Evolutionary conservation across 2,888 invertebrate genomes (phyloP).

Genomic region (Leptopilina myrica): DNA sequence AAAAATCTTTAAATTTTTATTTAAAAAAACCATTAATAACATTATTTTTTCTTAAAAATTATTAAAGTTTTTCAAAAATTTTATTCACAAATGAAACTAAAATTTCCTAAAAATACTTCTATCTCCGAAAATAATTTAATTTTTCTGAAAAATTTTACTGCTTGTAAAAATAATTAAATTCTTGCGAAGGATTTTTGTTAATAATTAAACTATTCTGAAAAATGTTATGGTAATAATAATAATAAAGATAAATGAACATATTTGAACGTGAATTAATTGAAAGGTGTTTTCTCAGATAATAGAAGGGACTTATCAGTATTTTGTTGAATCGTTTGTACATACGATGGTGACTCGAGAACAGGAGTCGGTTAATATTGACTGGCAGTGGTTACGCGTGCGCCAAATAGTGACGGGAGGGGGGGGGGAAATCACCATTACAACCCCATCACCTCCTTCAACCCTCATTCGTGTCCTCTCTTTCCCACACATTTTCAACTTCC

Average conservation of each 20-base stretch:
- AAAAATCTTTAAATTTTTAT: too few relatives aligned
- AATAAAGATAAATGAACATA: neutral
- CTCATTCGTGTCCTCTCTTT: slow-evolving; percentile 1
- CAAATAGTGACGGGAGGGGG: slow-evolving; percentile 59
- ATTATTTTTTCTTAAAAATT: too few relatives aligned
- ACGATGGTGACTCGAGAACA: slow-evolving; percentile 49
- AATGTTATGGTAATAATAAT: too few relatives aligned
- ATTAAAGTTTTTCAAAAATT: too few relatives aligned
- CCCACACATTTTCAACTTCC: neutral
- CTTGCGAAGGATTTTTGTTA: too few relatives aligned
- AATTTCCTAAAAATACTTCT: too few relatives aligned
- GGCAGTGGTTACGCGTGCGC: slow-evolving; percentile 74
- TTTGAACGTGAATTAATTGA: neutral
- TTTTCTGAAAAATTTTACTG: too few relatives aligned
- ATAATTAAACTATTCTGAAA: too few relatives aligned
- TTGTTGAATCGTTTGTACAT: slow-evolving; percentile 22
- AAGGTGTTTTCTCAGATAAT: neutral
- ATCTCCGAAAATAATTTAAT: too few relatives aligned
- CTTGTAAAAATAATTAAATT: too few relatives aligned
- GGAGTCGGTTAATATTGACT: slow-evolving; percentile 73
- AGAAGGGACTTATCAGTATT: slow-evolving; percentile 4
- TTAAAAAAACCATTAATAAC: too few relatives aligned
- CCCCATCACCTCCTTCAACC: slow-evolving; percentile 26
- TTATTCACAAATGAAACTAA: too few relatives aligned
- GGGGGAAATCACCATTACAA: slow-evolving; percentile 43